Evolutionary conservation across 2,113 vertebrate species (phyloP), one percentile per base, ranked within the genome.

Genomic region (Argyrosomus japonicus): DNA sequence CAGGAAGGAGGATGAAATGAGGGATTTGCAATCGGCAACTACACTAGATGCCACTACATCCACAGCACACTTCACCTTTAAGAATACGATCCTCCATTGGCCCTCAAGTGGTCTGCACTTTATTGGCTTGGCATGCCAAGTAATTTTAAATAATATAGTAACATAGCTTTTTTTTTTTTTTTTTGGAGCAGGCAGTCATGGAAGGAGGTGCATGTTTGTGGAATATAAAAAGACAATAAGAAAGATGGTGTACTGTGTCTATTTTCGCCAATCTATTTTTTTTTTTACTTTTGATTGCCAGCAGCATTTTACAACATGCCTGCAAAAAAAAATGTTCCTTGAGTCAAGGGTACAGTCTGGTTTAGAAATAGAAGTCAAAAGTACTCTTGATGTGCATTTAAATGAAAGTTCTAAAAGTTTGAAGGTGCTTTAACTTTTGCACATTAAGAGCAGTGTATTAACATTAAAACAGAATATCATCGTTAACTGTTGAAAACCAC

Each of bases 111-210:
- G 36, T 40, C 27, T 63, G 45, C 58, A 68, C 50, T 80, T 51
- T 71, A 70, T 87, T 81, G 53, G 68, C 71, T 73, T 71, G 65
- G 11, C 40, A 47, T 62, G 73, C 45, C 51, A 75, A 67, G 6
- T 58, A 18, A 43, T 79, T 43, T 71, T 73, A 71, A 81, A 77
- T 70, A 76, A 76, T 68, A 36, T 36, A 36, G 45, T 61, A 60
- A 78, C n/a, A 40, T 74, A 8, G 68, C 48, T 54, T 27, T 27
- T 47, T 40, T 18, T 32, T 53, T 48, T 18, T 32, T 53, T 32
- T 32, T 32, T 32, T 6, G 32, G 43, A 19, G 58, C 19, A 23
- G 77, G 58, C 62, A 40, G 14, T 48, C 40, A 25, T 10, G 50
- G 32, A 45, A 68, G 54, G 29, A 67, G 36, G 76, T 27, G 3